Conservation (phyloP, 2,797 vertebrate species). For the Sebastes dallii region DNA sequence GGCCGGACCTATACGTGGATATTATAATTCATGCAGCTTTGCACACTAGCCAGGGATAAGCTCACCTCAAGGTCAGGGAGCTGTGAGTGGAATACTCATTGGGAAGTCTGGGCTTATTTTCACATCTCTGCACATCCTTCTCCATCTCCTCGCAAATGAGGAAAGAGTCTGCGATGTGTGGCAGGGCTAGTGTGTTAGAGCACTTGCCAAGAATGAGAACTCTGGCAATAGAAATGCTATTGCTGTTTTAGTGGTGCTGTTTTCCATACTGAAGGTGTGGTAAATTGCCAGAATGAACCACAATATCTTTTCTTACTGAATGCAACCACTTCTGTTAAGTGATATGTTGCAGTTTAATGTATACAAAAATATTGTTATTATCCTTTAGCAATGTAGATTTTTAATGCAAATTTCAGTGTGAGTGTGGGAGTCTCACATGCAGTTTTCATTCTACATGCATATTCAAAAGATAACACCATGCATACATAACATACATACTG, state of each 20-base stretch:
- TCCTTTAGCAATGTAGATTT: background rate
- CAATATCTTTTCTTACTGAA: background rate
- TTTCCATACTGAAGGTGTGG: background rate
- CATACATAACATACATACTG: constrained; percentile 13
- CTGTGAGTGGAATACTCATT: constrained; percentile 85
- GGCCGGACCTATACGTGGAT: constrained; percentile 66
- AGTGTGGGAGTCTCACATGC: constrained; percentile 30
- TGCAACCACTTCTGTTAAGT: background rate
- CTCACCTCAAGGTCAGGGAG: constrained; percentile 85
- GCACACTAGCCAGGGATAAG: constrained; percentile 72
- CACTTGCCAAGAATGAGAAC: constrained; percentile 39
- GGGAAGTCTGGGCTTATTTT: constrained; percentile 73
- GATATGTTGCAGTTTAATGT: background rate
- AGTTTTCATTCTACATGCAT: background rate
- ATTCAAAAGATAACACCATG: constrained; percentile 16
- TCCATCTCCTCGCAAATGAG: constrained; percentile 65
- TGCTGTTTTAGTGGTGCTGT: constrained; percentile 9
- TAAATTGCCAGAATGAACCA: constrained; percentile 10
- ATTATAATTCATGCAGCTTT: constrained; percentile 81
- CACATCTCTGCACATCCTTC: constrained; percentile 66
- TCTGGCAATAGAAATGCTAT: background rate
- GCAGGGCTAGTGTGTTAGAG: constrained; percentile 25
- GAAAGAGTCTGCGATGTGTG: constrained; percentile 40
- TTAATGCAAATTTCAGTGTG: constrained; percentile 22
- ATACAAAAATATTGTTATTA: background rate